phyloP scores from a whole-genome alignment of 2,797 vertebrate species.

The Tauraco hartlaubi region DNA sequence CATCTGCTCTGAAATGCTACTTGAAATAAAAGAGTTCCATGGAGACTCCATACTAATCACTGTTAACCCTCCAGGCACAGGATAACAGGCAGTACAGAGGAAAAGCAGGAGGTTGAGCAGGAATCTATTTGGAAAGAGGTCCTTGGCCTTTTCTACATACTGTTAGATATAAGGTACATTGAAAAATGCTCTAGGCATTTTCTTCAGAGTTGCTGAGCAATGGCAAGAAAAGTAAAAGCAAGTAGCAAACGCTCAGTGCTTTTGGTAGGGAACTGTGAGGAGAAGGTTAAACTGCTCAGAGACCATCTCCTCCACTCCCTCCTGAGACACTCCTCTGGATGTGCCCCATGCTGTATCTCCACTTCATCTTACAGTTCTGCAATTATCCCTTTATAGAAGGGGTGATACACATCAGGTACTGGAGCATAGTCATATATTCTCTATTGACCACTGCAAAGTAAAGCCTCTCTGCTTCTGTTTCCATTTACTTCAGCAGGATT shows the following conservation, averaged over 20 bases:
- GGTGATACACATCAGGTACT: neutral
- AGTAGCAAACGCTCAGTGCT: neutral
- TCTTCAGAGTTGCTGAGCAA: neutral
- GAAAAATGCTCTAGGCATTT: neutral
- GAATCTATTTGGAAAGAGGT: neutral
- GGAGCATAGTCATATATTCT: neutral
- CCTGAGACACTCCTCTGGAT: neutral
- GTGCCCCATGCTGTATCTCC: fast-evolving
- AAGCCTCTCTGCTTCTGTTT: neutral
- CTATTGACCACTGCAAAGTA: neutral
- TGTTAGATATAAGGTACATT: neutral
- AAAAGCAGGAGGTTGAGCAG: neutral
- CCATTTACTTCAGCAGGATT: neutral
- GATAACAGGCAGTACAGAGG: neutral
- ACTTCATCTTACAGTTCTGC: neutral
- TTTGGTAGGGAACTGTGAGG: neutral
- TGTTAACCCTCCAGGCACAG: neutral
- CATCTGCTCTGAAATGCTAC: neutral
- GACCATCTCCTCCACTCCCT: neutral
- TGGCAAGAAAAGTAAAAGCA: neutral
- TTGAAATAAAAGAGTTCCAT: neutral
- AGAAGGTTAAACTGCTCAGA: neutral
- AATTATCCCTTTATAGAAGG: neutral
- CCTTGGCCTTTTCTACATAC: neutral
- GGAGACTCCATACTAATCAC: neutral